A percentile compares a stretch with the other conserved stretches of the same genome.
phyloP scores from a whole-genome alignment of 2,113 vertebrate genomes.

The Rhabdomys dilectus region DNA sequence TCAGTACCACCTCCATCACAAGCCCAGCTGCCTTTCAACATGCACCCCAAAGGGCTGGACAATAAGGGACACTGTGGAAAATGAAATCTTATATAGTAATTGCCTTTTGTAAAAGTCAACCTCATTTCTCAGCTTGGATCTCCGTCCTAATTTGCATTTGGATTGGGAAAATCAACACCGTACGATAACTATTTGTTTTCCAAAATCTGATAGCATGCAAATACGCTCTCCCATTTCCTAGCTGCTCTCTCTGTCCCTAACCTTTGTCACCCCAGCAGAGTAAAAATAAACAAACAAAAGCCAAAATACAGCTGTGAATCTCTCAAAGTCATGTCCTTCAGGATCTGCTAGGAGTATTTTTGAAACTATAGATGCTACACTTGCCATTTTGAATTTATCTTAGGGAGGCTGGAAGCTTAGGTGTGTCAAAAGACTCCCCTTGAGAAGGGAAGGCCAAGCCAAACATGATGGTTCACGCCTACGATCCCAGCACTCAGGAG shows the following conservation, averaged over 20 bases:
- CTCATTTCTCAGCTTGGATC: slow-evolving; percentile 36
- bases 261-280: neutral
- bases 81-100: slow-evolving; percentile 60
- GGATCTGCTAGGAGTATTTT: neutral
- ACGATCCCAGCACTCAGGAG: neutral
- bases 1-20: no score
- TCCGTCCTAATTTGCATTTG: slow-evolving; percentile 47
- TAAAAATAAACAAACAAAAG: neutral
- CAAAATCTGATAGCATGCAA: slow-evolving; percentile 70
- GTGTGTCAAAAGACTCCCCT: neutral
- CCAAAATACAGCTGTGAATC: neutral
- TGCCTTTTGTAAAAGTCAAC: slow-evolving; percentile 43
- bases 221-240: slow-evolving; percentile 48
- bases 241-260: neutral
- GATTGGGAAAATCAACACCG: slow-evolving; percentile 13
- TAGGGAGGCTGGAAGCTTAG: neutral
- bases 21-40: slow-evolving; percentile 17
- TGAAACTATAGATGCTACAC: rapidly evolving
- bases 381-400: neutral
- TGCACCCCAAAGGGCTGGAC: slow-evolving; percentile 36
- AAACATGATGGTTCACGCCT: neutral
- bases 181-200: slow-evolving; percentile 62
- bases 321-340: neutral
- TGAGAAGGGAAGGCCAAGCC: neutral
- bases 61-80: slow-evolving; percentile 18